A percentile compares a stretch with the other conserved stretches of the same genome.
phyloP scores from a whole-genome alignment of 2,797 vertebrate genomes.

The Trachops cirrhosus region DNA sequence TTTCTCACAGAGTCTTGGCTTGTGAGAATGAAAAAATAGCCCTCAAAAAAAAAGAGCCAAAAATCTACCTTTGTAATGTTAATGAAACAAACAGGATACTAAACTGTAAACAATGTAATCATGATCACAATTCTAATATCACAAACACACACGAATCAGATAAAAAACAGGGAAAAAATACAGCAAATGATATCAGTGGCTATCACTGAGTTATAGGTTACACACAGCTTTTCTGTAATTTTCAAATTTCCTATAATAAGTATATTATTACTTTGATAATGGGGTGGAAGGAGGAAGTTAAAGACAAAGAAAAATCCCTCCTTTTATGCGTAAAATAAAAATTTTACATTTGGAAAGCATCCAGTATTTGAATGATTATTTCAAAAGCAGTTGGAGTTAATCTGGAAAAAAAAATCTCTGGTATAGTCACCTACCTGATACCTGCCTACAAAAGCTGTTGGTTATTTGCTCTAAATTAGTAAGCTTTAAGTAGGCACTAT shows the following conservation, averaged over 20 bases:
- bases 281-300: not conserved
- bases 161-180: not conserved
- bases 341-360: slow-evolving; percentile 42
- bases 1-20: not conserved
- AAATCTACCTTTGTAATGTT: slow-evolving; percentile 2
- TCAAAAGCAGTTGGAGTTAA: slow-evolving; percentile 18
- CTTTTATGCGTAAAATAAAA: slow-evolving; percentile 12
- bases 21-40: slow-evolving; percentile 32
- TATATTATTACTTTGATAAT: slow-evolving; percentile 33
- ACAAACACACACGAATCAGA: not conserved
- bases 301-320: not conserved
- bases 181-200: slow-evolving; percentile 11
- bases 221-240: slow-evolving; percentile 11
- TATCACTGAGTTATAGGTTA: not conserved
- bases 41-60: not conserved
- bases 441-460: not conserved
- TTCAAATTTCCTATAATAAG: slow-evolving; percentile 23
- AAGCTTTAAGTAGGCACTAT: not conserved
- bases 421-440: not conserved
- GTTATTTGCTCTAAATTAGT: slow-evolving; percentile 19
- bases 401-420: not conserved
- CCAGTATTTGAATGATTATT: slow-evolving; percentile 45
- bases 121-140: slow-evolving; percentile 38
- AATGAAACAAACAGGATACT: slow-evolving; percentile 20
- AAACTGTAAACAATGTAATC: not conserved